Conservation (phyloP, 1,140 invertebrate species). For the Thaumatotibia leucotreta region DNA sequence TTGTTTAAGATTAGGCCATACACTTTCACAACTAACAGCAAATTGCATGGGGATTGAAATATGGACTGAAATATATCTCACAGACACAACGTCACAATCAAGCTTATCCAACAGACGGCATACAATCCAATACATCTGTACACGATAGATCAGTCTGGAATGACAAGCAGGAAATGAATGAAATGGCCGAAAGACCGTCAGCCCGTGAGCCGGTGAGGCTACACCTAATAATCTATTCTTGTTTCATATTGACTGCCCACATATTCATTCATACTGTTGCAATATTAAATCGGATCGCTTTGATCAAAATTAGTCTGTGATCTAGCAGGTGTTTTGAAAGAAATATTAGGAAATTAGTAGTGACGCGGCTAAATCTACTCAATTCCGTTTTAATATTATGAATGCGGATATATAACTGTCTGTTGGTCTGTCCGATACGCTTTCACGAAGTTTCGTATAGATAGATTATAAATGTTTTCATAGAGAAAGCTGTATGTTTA, state of each 20-base stretch:
- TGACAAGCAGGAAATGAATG: slow-evolving; percentile 7
- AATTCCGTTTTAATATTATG: too few species aligned
- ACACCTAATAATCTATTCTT: slow-evolving; percentile 1
- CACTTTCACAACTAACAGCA: too few species aligned
- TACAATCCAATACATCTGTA: not conserved
- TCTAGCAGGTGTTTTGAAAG: not conserved
- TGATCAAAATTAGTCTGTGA: slow-evolving; percentile 8
- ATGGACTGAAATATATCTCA: not conserved
- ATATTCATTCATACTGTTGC: not conserved
- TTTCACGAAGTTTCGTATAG: too few species aligned
- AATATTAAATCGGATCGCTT: not conserved
- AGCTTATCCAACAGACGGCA: not conserved
- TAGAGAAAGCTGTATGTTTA: too few species aligned
- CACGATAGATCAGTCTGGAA: not conserved
- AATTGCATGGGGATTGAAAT: not conserved
- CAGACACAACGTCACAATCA: not conserved
- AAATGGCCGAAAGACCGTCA: not conserved
- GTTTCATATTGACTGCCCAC: not conserved
- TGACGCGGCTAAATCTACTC: not conserved
- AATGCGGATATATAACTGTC: too few species aligned
- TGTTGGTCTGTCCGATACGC: too few species aligned
- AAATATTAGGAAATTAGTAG: not conserved
- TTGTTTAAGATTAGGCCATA: too few species aligned
- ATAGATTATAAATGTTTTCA: too few species aligned
- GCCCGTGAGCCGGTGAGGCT: not conserved